Percentiles rank a stretch among this genome's conserved stretches.
These are phyloP conservation scores for Tricholaema leucomelas DNA, from an alignment of 2,113 vertebrate genomes.

Conservation along the genomic window DNA sequence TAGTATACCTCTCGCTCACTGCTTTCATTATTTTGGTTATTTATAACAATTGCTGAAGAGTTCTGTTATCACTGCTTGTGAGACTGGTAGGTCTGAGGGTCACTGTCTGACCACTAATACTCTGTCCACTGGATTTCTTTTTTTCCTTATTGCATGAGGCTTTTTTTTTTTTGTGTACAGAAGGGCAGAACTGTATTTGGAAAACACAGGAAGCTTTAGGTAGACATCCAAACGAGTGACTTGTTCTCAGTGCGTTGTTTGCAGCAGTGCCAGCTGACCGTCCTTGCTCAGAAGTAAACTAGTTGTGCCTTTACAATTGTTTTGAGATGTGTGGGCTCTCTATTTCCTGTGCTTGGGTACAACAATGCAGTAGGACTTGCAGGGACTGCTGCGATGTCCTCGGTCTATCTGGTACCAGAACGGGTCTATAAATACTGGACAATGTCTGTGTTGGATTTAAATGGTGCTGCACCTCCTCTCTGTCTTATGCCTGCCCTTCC, in stretches of 20 bases:
- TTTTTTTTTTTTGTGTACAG: not conserved
- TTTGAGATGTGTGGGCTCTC: not conserved
- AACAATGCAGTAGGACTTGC: not conserved
- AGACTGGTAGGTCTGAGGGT: not conserved
- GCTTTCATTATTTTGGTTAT: slow-evolving; percentile 54
- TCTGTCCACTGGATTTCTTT: not conserved
- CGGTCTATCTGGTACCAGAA: not conserved
- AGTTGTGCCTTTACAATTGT: not conserved
- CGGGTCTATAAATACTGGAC: not conserved
- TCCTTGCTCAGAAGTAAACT: not conserved
- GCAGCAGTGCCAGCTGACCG: not conserved
- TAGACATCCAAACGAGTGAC: not conserved
- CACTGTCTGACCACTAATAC: slow-evolving; percentile 11
- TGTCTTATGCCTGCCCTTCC: not conserved
- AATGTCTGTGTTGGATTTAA: accelerated
- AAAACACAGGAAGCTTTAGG: not conserved
- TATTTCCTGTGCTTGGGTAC: not conserved
- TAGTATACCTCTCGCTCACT: not conserved
- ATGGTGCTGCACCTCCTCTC: not conserved
- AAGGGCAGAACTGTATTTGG: not conserved
- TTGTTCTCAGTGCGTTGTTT: not conserved
- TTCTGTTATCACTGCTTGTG: slow-evolving; percentile 6
- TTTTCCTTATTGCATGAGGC: not conserved
- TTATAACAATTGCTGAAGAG: slow-evolving; percentile 31
- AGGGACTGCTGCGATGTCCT: not conserved